phyloP scores from a whole-genome alignment of 2,113 vertebrate species.

The Rhizomys pruinosus region DNA sequence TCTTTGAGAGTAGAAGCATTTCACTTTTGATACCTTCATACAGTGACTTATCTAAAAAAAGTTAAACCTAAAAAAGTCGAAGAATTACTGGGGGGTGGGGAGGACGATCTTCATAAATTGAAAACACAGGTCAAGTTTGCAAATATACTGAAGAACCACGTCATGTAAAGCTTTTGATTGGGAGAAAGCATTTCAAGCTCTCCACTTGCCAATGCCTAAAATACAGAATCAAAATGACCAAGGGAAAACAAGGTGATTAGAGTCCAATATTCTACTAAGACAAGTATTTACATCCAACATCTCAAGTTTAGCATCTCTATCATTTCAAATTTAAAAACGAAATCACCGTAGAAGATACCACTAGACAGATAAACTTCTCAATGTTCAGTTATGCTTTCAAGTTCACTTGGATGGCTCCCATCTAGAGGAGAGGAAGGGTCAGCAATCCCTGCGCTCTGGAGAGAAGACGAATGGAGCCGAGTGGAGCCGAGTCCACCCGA shows the following conservation, averaged over 20 bases:
- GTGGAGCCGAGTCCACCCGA: no score
- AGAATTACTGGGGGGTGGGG: background rate
- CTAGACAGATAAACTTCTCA: background rate
- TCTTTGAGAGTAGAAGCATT: background rate
- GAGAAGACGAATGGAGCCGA: no score
- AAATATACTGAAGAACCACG: background rate
- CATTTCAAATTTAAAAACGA: constrained; percentile 3
- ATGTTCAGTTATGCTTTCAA: background rate
- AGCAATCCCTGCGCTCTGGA: no score
- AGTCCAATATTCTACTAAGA: background rate
- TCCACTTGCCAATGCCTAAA: background rate
- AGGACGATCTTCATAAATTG: background rate
- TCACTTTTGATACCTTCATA: constrained; percentile 13
- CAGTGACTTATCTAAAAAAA: background rate
- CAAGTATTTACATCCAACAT: background rate
- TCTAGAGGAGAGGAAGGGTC: background rate
- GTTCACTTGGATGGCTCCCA: background rate
- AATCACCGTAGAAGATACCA: background rate
- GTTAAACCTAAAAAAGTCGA: background rate
- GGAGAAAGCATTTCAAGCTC: background rate
- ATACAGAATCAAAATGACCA: background rate
- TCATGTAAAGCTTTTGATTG: background rate
- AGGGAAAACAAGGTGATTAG: background rate
- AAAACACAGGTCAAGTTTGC: background rate
- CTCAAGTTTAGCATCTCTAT: background rate